Evolutionary conservation across 2,797 vertebrate genomes (phyloP).

Genomic region (Rachycentron canadum): DNA sequence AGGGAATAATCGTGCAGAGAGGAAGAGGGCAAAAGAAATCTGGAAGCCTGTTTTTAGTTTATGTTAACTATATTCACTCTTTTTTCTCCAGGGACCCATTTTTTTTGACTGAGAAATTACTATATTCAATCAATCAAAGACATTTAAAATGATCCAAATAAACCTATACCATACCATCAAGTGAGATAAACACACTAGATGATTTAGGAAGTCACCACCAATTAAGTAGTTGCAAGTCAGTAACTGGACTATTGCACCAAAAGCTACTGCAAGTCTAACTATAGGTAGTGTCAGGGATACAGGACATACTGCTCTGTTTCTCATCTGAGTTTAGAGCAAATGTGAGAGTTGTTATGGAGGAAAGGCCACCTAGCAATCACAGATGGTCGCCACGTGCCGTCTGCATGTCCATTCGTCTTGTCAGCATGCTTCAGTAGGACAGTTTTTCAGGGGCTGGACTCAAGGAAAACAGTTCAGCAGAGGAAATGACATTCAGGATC

Average conservation of each 20-base stretch:
- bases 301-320: slow-evolving; percentile 52
- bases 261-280: slow-evolving; percentile 26
- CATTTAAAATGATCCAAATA: slow-evolving; percentile 11
- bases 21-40: slow-evolving; percentile 29
- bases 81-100: background rate
- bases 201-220: slow-evolving; percentile 15
- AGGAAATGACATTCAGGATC: slow-evolving; percentile 45
- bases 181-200: background rate
- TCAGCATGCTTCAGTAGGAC: slow-evolving; percentile 43
- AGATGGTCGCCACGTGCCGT: slow-evolving; percentile 70
- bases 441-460: slow-evolving; percentile 45
- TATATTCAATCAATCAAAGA: slow-evolving; percentile 8
- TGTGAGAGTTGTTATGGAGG: slow-evolving; percentile 53
- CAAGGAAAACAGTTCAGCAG: slow-evolving; percentile 41
- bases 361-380: slow-evolving; percentile 61
- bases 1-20: slow-evolving; percentile 58
- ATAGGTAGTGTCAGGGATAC: background rate
- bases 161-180: background rate
- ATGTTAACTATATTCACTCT: slow-evolving; percentile 30
- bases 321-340: slow-evolving; percentile 49
- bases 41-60: slow-evolving; percentile 47
- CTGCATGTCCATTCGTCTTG: slow-evolving; percentile 65
- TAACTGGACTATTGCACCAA: slow-evolving; percentile 20
- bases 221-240: slow-evolving; percentile 11
- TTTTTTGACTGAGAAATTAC: background rate